phyloP scores from a whole-genome alignment of 1,140 invertebrate species.

The Drosophila nikananu region DNA sequence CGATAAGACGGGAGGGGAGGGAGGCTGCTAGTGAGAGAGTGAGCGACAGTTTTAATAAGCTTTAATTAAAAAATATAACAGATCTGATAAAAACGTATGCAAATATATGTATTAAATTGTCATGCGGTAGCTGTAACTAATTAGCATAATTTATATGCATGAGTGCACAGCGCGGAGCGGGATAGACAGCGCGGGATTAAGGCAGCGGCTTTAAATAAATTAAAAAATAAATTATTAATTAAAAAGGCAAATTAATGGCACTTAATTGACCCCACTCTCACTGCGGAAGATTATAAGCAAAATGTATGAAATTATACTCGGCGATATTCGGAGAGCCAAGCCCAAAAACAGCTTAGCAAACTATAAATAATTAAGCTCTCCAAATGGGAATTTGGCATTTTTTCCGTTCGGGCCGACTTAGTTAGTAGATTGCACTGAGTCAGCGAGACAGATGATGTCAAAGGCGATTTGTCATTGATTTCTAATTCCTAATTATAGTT shows the following conservation, averaged over 20 bases:
- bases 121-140: constrained; percentile 69
- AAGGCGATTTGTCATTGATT: constrained; percentile 59
- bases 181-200: constrained; percentile 23
- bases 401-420: constrained; percentile 19
- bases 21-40: background rate
- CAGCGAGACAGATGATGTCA: constrained; percentile 43
- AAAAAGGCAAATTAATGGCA: constrained; percentile 69
- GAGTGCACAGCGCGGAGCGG: constrained; percentile 38
- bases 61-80: constrained; percentile 70
- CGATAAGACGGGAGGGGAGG: constrained; percentile 10
- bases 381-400: constrained; percentile 60
- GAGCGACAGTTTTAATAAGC: constrained; percentile 74
- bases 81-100: constrained; percentile 41
- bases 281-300: constrained; percentile 22
- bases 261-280: constrained; percentile 42
- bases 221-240: constrained; percentile 73
- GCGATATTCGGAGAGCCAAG: constrained; percentile 37
- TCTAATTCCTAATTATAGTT: constrained; percentile 45
- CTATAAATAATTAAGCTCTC: constrained; percentile 40
- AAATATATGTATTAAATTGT: constrained; percentile 50
- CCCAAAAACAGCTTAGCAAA: constrained; percentile 54
- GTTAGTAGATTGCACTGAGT: constrained; percentile 42
- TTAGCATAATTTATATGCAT: constrained; percentile 79
- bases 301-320: constrained; percentile 27
- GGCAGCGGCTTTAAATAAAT: constrained; percentile 73